A percentile compares a stretch with the other conserved stretches of the same genome.
Conservation (phyloP, 2,888 invertebrate genomes). For the Temnothorax rugatulus region DNA sequence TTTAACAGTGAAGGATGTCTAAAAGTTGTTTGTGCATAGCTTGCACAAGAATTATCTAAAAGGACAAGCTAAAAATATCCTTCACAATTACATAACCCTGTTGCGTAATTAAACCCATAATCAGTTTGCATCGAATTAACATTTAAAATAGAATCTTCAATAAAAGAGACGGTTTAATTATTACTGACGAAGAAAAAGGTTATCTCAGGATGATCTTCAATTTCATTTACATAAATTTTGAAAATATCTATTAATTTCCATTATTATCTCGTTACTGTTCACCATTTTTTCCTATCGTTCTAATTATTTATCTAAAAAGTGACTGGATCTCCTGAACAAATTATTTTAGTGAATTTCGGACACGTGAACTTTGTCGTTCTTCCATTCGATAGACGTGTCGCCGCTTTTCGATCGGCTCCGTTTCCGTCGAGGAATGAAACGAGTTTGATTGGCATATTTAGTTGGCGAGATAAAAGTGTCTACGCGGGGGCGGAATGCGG, state of each 20-base stretch:
- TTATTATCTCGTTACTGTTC: not conserved
- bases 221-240: not conserved
- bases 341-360: not conserved
- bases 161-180: too few relatives aligned
- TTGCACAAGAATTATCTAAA: not conserved
- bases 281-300: not conserved
- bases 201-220: not conserved
- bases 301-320: not conserved
- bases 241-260: not conserved
- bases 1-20: not conserved
- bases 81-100: not conserved
- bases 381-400: not conserved
- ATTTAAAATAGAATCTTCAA: not conserved
- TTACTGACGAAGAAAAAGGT: too few relatives aligned
- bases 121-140: not conserved
- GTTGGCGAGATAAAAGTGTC: not conserved
- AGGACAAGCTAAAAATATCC: not conserved
- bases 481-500: not conserved
- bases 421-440: conserved; percentile 27
- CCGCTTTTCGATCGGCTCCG: not conserved
- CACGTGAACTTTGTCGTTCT: not conserved
- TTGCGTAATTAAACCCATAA: not conserved
- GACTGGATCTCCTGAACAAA: not conserved
- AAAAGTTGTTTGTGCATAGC: not conserved
- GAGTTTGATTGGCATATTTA: conserved; percentile 24